These are phyloP conservation scores for Ditylenchus weischeri DNA, from an alignment of 2,888 invertebrate genomes.

Conservation along the genomic window DNA sequence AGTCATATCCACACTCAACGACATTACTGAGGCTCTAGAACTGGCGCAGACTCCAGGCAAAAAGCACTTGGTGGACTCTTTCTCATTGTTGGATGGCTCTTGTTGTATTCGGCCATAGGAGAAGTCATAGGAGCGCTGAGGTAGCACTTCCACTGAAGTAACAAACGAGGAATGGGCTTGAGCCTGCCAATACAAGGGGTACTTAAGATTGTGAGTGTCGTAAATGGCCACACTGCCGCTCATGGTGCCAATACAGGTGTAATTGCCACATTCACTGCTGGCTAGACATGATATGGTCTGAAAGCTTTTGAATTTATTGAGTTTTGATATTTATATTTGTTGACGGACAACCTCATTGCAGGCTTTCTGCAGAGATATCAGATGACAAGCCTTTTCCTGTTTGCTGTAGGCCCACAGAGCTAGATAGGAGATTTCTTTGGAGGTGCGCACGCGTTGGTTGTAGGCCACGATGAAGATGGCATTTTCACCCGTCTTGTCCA, in stretches of 20 bases:
- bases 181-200: constrained; percentile 18
- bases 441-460: constrained; percentile 41
- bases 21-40: constrained; percentile 42
- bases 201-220: constrained; percentile 29
- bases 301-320: constrained; percentile 18
- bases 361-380: constrained; percentile 16
- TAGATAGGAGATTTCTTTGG: constrained; percentile 42
- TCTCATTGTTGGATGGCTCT: not conserved
- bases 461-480: constrained; percentile 45
- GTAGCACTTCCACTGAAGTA: constrained; percentile 88
- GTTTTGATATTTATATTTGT: too few relatives aligned
- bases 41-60: constrained; percentile 35
- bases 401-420: constrained; percentile 42
- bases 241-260: constrained; percentile 70
- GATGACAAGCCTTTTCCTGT: constrained; percentile 28
- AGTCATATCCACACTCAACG: constrained; percentile 54
- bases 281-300: constrained; percentile 50
- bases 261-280: constrained; percentile 77
- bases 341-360: constrained; percentile 23
- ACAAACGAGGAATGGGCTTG: constrained; percentile 69
- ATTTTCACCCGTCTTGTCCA: constrained; percentile 34
- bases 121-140: constrained; percentile 59
- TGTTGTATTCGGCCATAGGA: constrained; percentile 25
- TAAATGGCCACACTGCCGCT: constrained; percentile 61
- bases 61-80: constrained; percentile 17